Evolutionary conservation across 1,140 invertebrate species (phyloP).

Genomic region (Lasaia peninsularis): DNA sequence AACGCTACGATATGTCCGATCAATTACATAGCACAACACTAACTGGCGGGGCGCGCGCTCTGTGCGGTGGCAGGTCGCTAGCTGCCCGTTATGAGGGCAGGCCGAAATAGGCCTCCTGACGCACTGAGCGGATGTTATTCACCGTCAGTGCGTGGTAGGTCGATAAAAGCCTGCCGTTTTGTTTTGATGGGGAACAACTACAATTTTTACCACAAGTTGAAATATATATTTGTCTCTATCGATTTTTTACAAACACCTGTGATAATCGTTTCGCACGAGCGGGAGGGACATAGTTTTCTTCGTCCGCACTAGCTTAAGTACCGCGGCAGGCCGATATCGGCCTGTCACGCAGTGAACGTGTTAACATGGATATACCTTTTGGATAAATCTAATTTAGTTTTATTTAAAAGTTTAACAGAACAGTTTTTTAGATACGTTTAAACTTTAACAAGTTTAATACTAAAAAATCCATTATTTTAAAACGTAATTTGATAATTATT

Average conservation of each 20-base stretch:
- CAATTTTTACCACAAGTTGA: conserved; percentile 21
- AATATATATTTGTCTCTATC: conserved; percentile 29
- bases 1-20: conserved; percentile 18
- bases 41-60: conserved; percentile 22
- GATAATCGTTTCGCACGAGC: conserved; percentile 21
- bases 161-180: conserved; percentile 18
- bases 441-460: too few species aligned
- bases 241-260: conserved; percentile 27
- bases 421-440: too few species aligned
- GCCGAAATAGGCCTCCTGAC: conserved; percentile 10
- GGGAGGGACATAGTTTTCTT: conserved; percentile 24
- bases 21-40: conserved; percentile 21
- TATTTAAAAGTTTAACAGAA: too few species aligned
- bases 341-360: conserved; percentile 25
- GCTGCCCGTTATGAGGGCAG: conserved; percentile 15
- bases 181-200: conserved; percentile 26
- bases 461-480: too few species aligned
- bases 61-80: conserved; percentile 16
- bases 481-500: too few species aligned
- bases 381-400: too few species aligned
- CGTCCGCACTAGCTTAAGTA: conserved; percentile 26
- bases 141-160: conserved; percentile 25
- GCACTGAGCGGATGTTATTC: conserved; percentile 23
- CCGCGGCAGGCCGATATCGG: conserved; percentile 24
- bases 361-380: too few species aligned